Evolutionary conservation across 1,140 invertebrate genomes (phyloP), one percentile per base, ranked within the genome.

Genomic region (Pogonognathellus flavescens): DNA sequence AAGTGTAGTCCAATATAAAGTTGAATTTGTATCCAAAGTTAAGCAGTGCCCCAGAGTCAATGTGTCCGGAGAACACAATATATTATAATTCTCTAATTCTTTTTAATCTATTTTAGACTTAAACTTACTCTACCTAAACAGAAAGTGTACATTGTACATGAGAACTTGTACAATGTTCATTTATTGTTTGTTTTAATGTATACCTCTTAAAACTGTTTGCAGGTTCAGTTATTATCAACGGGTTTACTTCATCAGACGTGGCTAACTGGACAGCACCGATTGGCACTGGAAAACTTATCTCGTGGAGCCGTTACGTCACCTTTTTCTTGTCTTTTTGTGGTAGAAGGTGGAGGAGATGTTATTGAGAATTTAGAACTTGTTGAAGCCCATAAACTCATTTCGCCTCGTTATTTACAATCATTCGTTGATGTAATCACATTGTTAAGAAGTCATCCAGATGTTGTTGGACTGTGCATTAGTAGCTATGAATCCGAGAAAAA

Each of bases 181-280:
- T 9, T 1, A 60, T 8, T 60, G 0, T 60, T 60, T 20, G 8
- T 1, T 22, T 66, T 66, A 14, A n/a, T n/a, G n/a, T n/a, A n/a
- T n/a, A n/a, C n/a, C n/a, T n/a, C n/a, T n/a, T n/a, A n/a, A n/a
- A n/a, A n/a, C n/a, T n/a, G 0, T 66, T 84, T 89, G 18, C 49
- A 94, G 93, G 93, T 95, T 18, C 90, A 93, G 52, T 92, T 91
- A 72, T 90, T 93, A 49, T 94, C 93, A 0, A 93, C 94, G 82
- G 91, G 92, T 55, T 90, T 95, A n/a, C 93, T 93, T 31, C 94
- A 97, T 90, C 92, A 95, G 87, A 94, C 96, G 49, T 98, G 97
- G 96, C 94, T 98, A 83, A 95, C 95, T 62, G 94, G 95, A 4
- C 95, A 97, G 90, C 96, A 98, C 90, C 93, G 96, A 87, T 92